A percentile compares a stretch with the other conserved stretches of the same genome.
Evolutionary conservation across 2,113 vertebrate genomes (phyloP).

Genomic region (Eolophus roseicapilla): DNA sequence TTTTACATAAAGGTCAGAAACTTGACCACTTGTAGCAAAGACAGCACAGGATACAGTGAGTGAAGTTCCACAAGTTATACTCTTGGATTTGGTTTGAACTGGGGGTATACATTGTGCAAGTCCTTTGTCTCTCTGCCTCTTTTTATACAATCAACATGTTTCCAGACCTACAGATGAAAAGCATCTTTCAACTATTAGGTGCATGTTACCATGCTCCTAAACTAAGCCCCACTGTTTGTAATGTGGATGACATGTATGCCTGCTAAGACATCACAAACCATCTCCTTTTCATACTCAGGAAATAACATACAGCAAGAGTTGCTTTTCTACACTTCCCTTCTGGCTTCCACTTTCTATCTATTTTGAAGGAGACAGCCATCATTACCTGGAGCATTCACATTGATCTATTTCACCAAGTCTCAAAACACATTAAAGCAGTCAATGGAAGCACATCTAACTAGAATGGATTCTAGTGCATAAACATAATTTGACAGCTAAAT

Average conservation of each 20-base stretch:
- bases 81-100: background rate
- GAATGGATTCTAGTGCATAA: background rate
- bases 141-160: background rate
- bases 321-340: background rate
- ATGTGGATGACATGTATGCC: background rate
- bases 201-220: background rate
- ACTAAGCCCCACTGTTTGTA: background rate
- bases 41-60: background rate
- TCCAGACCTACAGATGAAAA: background rate
- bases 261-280: background rate
- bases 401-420: background rate
- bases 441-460: background rate
- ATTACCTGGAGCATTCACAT: background rate
- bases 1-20: background rate
- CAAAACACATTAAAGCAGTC: background rate
- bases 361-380: background rate
- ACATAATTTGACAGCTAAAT: background rate
- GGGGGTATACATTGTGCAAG: background rate
- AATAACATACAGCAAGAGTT: background rate
- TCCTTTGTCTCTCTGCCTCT: background rate
- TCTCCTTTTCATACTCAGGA: background rate
- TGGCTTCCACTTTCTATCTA: background rate
- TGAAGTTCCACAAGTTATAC: background rate
- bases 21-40: background rate
- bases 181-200: background rate